These are phyloP conservation scores for Lagopus muta DNA, from an alignment of 2,113 vertebrate genomes.

Conservation along the genomic window DNA sequence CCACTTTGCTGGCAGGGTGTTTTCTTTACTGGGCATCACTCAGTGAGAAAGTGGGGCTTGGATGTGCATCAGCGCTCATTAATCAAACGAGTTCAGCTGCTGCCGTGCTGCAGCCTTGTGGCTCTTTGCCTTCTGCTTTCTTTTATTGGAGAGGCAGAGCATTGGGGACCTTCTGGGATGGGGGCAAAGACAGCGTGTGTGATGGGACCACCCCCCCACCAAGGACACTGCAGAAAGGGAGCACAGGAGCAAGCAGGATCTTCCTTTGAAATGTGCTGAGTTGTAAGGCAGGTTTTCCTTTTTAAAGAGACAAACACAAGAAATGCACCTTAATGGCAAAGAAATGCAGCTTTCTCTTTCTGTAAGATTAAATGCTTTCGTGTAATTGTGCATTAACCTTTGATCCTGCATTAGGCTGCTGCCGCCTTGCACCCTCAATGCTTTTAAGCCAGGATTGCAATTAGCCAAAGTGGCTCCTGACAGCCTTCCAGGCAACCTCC, in stretches of 20 bases:
- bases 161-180: not conserved
- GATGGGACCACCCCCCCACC: not conserved
- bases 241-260: not conserved
- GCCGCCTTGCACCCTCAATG: not conserved
- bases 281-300: not conserved
- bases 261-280: not conserved
- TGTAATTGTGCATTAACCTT: slow-evolving; percentile 59
- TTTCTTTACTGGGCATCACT: not conserved
- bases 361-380: not conserved
- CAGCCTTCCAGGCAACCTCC: not conserved
- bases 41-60: not conserved
- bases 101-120: not conserved
- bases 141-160: not conserved
- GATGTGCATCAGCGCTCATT: not conserved
- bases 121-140: not conserved
- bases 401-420: slow-evolving; percentile 29
- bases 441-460: slow-evolving; percentile 56
- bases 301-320: not conserved
- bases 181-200: not conserved
- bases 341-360: not conserved
- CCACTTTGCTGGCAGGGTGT: not conserved
- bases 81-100: not conserved
- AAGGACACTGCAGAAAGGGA: not conserved
- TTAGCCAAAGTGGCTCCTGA: slow-evolving; percentile 57
- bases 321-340: not conserved